Evolutionary conservation across 2,797 vertebrate genomes (phyloP).

Genomic region (Danio tinwini): DNA sequence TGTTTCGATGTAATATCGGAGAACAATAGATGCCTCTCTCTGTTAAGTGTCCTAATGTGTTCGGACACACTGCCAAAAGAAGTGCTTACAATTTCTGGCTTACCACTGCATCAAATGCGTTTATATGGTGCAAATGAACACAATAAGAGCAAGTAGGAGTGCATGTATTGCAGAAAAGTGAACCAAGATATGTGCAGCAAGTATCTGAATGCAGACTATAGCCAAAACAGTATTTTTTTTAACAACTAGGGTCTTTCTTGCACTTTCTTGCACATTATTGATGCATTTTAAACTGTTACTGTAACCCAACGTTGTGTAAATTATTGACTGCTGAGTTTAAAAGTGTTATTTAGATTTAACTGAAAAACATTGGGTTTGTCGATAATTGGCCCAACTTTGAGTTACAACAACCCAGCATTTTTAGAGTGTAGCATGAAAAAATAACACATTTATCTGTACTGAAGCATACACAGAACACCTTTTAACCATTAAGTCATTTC

Average conservation of each 20-base stretch:
- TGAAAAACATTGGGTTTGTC: too few species aligned
- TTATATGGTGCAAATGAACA: neutral
- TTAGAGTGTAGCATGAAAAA: too few species aligned
- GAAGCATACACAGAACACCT: neutral
- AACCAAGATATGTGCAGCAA: neutral
- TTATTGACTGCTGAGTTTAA: too few species aligned
- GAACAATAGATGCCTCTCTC: neutral
- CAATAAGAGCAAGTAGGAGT: neutral
- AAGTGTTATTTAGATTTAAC: too few species aligned
- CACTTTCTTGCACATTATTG: neutral
- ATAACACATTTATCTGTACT: neutral
- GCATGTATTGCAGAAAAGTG: neutral
- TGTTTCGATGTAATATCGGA: neutral
- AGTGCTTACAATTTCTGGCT: conserved; percentile 11
- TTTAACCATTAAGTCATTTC: neutral
- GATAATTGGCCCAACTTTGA: too few species aligned
- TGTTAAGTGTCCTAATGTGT: neutral
- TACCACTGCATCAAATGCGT: conserved; percentile 1
- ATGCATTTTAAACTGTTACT: neutral
- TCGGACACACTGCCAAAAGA: conserved; percentile 9
- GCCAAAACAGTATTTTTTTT: neutral
- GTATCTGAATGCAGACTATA: neutral
- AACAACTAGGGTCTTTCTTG: neutral
- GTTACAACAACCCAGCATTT: too few species aligned
- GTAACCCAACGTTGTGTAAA: too few species aligned